These are phyloP conservation scores for Canis aureus DNA, from an alignment of 2,113 vertebrate species.

Conservation along the genomic window DNA sequence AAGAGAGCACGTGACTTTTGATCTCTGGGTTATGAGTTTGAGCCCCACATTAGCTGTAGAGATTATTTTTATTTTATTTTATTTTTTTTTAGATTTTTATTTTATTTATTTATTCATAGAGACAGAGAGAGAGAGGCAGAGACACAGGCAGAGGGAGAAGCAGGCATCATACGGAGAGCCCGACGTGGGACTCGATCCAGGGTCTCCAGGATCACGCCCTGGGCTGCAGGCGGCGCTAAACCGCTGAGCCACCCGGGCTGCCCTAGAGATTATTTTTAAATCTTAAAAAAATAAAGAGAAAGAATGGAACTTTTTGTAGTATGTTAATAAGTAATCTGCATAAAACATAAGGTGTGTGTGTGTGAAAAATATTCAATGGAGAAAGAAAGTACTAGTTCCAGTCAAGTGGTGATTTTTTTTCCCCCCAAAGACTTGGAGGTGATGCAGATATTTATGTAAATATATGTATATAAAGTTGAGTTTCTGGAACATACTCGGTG, in stretches of 20 bases:
- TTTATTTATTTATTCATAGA: no score
- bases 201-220: no score
- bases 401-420: not conserved
- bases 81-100: no score
- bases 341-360: not conserved
- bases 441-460: not conserved
- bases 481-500: constrained; percentile 42
- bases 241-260: no score
- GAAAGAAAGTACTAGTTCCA: constrained; percentile 27
- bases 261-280: not conserved
- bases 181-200: no score
- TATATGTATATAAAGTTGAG: not conserved
- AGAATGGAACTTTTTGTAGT: not conserved
- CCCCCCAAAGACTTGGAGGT: not conserved
- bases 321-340: constrained; percentile 9
- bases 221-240: no score
- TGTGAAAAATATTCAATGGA: not conserved
- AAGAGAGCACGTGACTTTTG: not conserved
- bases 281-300: not conserved
- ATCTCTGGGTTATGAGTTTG: not conserved
- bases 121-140: no score
- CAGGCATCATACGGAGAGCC: no score
- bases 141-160: no score
- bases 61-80: not conserved
- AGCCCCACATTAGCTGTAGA: not conserved